Base-by-base conservation (phyloP, 2,888 invertebrate species). In the Petrolisthes manimaculis region DNA sequence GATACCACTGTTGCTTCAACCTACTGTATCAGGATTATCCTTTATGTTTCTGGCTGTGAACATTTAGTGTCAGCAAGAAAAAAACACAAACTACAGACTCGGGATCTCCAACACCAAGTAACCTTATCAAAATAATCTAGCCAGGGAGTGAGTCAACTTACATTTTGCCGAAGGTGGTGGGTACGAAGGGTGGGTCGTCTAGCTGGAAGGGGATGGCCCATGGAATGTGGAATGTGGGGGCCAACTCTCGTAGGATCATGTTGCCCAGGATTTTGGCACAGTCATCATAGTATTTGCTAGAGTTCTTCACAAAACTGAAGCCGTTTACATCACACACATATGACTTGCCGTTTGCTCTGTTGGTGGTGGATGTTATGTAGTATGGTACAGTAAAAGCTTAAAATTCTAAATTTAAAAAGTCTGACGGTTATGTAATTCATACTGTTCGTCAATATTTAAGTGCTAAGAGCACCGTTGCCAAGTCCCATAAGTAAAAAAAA, bases 321-420 rank as follows among this genome's bases (percentile, higher is more conserved):
- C 99, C 99, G 94, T 99, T 99, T 4, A 99, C 99, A 94, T 99
- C 99, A 94, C 99, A 99, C 0, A 99, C 99, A 93, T 97, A 99
- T 0, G 99, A 99, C 93, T 98, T 97, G 82, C 99, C 99, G 94
- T 98, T 99, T 37, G 99, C 99, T 93, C 99, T 96, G 92, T 53
- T 18, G 78, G 12, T 9, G 54, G 24, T 61, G 53, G 67, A 81
- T 8, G 55, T 18, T n/a, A n/a, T 53, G 18, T 78, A 24, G 8
- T n/a, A 51, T 53, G 24, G n/a, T 21, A 78, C 51, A n/a, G 9
- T 9, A 78, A n/a, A 78, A 78, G 14, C 24, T 53, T 12, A n/a
- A 3, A n/a, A 12, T 51, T 51, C n/a, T 54, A 51, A 21, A 82
- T 54, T 9, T 21, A 9, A 18, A 61, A 82, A 82, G 0, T 5